Conservation (phyloP, 1,140 invertebrate genomes). For the Drosophila oshimai region DNA sequence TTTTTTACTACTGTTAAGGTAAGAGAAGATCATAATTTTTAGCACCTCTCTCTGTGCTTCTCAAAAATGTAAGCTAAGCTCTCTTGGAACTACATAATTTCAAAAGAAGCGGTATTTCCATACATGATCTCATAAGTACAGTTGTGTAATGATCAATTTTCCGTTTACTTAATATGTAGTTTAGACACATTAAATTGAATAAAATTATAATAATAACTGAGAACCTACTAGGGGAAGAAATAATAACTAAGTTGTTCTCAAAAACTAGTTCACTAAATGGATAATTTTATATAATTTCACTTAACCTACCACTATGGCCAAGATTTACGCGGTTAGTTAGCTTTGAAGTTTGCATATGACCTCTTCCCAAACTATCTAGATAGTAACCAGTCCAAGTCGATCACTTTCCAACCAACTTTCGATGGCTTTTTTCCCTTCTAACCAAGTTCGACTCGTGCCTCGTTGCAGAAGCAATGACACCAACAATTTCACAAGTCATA, state of each 20-base stretch:
- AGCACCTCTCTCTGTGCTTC: no score
- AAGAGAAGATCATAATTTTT: no score
- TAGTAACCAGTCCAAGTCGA: conserved; percentile 17
- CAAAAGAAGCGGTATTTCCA: no score
- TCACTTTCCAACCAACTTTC: conserved; percentile 41
- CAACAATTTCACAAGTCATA: conserved; percentile 75
- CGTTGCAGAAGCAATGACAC: conserved; percentile 60
- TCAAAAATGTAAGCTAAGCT: no score
- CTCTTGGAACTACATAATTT: no score
- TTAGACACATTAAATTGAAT: conserved; percentile 1
- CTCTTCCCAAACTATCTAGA: not conserved
- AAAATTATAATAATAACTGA: not conserved
- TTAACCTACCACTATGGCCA: conserved; percentile 4
- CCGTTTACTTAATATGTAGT: not conserved
- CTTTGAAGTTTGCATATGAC: not conserved
- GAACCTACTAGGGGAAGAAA: not conserved
- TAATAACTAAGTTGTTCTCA: not conserved
- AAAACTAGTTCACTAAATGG: conserved; percentile 16
- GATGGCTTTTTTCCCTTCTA: conserved; percentile 4
- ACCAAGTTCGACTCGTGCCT: conserved; percentile 66
- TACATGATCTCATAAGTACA: no score
- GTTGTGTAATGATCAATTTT: no score
- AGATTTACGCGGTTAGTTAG: conserved; percentile 19
- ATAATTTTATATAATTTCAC: conserved; percentile 13
- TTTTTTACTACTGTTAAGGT: no score